Base-by-base conservation (phyloP, 2,113 vertebrate species). In the Chunga burmeisteri region DNA sequence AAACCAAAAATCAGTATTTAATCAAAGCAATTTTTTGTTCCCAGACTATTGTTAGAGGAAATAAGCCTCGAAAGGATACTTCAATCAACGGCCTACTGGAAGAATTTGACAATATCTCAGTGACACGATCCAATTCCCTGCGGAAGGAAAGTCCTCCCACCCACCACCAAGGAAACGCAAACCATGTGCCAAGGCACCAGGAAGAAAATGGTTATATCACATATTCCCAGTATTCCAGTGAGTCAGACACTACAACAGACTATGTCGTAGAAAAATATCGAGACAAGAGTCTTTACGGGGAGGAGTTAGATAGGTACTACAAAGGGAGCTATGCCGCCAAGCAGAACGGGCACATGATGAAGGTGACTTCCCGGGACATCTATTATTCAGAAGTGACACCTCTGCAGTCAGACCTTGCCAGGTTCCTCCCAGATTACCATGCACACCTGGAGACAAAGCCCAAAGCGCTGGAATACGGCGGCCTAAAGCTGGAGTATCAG, bases 31-130 rank as follows among this genome's bases (percentile, higher is more conserved):
- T 96, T 95, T 97, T 87, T 93, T 91, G 61, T 97, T 96, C 85
- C 47, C 96, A 99, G 99, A 99, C 99, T 72, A 99, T 99, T 61
- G 99, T 99, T 87, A 98, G 99, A 97, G 99, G 99, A 70, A 99
- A 99, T 98, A 98, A 99, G 83, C 98, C 99, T 29, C 99, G 98
- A 90, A 99, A 99, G 96, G 99, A 99, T 72, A 98, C 98, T 47
- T 99, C 99, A 90, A 99, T 99, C 98, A 99, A 99, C 0, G 99
- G 99, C 80, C 98, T 99, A 61, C 98, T 99, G 38, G 99, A 99
- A 97, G 99, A 99, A 94, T 99, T 99, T 6, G 99, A 99, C 98
- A 99, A 98, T 95, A 99, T 99, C 97, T 99, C 99, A 0, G 99
- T 99, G 90, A 99, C 99, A 2, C 99, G 99, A 47, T 99, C 99